phyloP scores from a whole-genome alignment of 2,888 invertebrate genomes.

The Troides helena region DNA sequence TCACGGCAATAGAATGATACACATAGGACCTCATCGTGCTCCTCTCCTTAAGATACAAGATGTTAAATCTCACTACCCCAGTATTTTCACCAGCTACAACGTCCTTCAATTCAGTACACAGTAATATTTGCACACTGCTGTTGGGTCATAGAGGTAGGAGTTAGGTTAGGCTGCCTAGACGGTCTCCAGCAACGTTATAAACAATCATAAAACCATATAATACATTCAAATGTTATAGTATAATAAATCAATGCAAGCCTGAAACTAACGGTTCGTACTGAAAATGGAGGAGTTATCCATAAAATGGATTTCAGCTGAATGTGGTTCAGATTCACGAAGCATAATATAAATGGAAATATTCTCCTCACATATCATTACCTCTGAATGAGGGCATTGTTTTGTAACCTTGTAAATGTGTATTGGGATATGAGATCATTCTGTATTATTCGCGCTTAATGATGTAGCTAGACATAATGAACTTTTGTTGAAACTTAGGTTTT shows the following conservation, averaged over 20 bases:
- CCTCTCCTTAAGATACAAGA: too few relatives aligned
- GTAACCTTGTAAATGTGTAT: conserved; percentile 16
- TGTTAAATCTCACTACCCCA: too few relatives aligned
- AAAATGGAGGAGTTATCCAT: background rate
- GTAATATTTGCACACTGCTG: too few relatives aligned
- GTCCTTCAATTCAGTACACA: too few relatives aligned
- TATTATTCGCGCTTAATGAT: background rate
- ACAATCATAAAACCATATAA: background rate
- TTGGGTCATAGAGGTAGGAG: too few relatives aligned
- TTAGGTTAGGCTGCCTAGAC: too few relatives aligned
- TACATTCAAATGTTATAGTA: background rate
- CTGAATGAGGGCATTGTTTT: conserved; percentile 19
- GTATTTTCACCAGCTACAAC: too few relatives aligned
- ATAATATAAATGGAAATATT: conserved; percentile 24
- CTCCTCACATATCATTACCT: conserved; percentile 18
- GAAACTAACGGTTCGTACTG: background rate
- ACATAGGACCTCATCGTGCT: too few relatives aligned
- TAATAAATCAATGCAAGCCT: background rate
- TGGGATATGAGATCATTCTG: conserved; percentile 5
- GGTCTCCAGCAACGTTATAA: too few relatives aligned
- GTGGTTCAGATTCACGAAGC: conserved; percentile 17
- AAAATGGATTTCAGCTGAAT: background rate
- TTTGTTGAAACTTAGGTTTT: background rate
- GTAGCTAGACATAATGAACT: background rate
- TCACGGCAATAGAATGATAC: too few relatives aligned